Base-by-base conservation (phyloP, 1,140 invertebrate genomes). In the Drosophila mauritiana region DNA sequence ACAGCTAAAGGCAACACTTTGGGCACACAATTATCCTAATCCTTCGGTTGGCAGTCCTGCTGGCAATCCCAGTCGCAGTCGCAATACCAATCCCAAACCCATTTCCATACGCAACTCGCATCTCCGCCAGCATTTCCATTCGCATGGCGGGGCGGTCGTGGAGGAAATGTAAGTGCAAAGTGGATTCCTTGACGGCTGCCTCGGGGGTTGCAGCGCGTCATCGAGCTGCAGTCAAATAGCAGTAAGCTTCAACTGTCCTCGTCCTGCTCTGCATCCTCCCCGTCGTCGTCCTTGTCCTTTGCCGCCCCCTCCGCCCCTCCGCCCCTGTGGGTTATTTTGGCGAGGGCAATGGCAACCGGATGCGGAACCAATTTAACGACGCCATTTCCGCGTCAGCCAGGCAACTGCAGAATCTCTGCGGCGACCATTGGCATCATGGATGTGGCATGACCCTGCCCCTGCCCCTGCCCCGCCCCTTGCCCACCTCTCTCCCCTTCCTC, bases 301-400 rank as follows among this genome's bases (percentile, higher is more conserved):
- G 3, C 7, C 20, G 7, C 34, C 15, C 5, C 22, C 25, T 3
- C 40, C 22, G 15, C 11, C n/a, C 22, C 39, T 3, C 40, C 22
- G 15, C n/a, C n/a, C 17, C 11, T 40, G 54, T 48, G 65, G 49
- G 31, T 53, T 72, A 20, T 54, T 45, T 58, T 31, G 56, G 52
- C 42, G 51, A 51, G 61, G 34, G 64, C 63, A 53, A 55, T 68
- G 49, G 40, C 51, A 62, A 67, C 53, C 73, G 73, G 73, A 75
- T 76, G 62, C 75, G 75, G 74, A 78, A 78, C 74, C 75, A 72
- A 78, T 78, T 72, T 69, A 78, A 78, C 67, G 74, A 69, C 67
- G 58, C 65, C 75, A 78, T 78, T 72, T 78, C 75, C 75, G 65
- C 51, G 25, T 56, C 70, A 65, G 48, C 53, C 57, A 49, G 49